Evolutionary conservation across 2,797 vertebrate species (phyloP).

Genomic region (Darevskia nairensis): DNA sequence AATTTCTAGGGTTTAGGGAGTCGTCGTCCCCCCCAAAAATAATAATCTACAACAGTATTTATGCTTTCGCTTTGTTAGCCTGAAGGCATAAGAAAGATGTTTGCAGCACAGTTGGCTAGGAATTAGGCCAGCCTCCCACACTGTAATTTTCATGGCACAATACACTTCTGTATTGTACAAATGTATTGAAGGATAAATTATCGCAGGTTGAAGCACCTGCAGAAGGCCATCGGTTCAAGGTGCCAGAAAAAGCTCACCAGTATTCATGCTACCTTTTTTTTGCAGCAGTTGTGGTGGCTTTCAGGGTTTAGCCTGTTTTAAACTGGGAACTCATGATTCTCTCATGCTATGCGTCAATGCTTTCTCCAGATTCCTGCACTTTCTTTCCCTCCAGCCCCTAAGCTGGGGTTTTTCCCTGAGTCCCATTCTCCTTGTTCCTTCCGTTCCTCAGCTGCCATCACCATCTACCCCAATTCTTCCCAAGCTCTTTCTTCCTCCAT

Average conservation of each 20-base stretch:
- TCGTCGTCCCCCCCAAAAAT: no score
- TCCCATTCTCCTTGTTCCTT: no score
- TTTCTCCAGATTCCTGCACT: background rate
- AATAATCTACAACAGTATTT: background rate
- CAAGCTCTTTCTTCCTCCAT: background rate
- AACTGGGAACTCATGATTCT: background rate
- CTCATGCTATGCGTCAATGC: background rate
- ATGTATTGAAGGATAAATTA: background rate
- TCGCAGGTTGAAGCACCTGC: background rate
- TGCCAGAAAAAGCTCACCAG: background rate
- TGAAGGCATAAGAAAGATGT: background rate
- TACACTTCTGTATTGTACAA: background rate
- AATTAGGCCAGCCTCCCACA: background rate
- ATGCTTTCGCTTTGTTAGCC: background rate
- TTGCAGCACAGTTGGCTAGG: background rate
- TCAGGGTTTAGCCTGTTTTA: background rate
- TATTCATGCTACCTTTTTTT: background rate
- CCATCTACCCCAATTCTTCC: background rate
- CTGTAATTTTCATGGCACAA: background rate
- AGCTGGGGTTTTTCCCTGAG: background rate
- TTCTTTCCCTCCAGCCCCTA: background rate
- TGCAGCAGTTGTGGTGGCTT: background rate
- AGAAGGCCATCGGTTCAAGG: background rate
- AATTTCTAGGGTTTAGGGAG: no score
- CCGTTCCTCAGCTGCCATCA: background rate